A percentile compares a stretch with the other conserved stretches of the same genome.
phyloP scores from a whole-genome alignment of 2,113 vertebrate genomes.

The Atractosteus spatula region DNA sequence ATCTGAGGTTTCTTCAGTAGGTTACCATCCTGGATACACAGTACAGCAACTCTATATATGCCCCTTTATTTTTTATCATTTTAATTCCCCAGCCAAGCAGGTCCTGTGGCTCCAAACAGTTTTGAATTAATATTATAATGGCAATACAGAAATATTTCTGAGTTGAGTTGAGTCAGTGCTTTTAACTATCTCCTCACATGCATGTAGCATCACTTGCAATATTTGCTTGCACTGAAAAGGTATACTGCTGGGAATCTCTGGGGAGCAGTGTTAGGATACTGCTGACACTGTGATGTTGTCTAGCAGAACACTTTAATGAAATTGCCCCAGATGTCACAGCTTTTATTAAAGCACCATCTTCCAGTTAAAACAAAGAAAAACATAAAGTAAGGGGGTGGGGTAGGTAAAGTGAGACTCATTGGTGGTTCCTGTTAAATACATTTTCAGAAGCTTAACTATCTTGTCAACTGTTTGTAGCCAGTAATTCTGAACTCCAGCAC shows the following conservation, averaged over 20 bases:
- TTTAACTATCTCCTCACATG: slow-evolving; percentile 53
- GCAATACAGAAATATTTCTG: background rate
- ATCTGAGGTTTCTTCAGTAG: too few relatives aligned
- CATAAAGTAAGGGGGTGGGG: slow-evolving; percentile 12
- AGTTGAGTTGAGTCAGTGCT: slow-evolving; percentile 43
- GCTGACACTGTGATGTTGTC: slow-evolving; percentile 71
- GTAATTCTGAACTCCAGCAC: slow-evolving; percentile 41
- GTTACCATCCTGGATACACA: too few relatives aligned
- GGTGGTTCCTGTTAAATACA: slow-evolving; percentile 49
- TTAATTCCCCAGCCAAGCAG: too few relatives aligned
- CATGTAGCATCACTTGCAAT: slow-evolving; percentile 59
- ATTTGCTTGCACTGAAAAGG: slow-evolving; percentile 63
- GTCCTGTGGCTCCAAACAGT: too few relatives aligned
- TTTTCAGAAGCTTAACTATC: slow-evolving; percentile 58
- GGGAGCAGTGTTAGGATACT: slow-evolving; percentile 54
- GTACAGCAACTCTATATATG: too few relatives aligned
- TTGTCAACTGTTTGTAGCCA: slow-evolving; percentile 68
- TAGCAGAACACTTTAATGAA: slow-evolving; percentile 81
- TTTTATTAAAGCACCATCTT: slow-evolving; percentile 72
- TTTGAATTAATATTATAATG: too few relatives aligned
- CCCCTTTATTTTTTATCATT: too few relatives aligned
- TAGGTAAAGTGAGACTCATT: background rate
- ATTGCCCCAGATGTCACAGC: slow-evolving; percentile 80
- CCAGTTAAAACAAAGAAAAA: slow-evolving; percentile 49
- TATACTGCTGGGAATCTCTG: slow-evolving; percentile 56